Evolutionary conservation across 2,888 invertebrate species (phyloP).

Genomic region (Pasiphila rectangulata): DNA sequence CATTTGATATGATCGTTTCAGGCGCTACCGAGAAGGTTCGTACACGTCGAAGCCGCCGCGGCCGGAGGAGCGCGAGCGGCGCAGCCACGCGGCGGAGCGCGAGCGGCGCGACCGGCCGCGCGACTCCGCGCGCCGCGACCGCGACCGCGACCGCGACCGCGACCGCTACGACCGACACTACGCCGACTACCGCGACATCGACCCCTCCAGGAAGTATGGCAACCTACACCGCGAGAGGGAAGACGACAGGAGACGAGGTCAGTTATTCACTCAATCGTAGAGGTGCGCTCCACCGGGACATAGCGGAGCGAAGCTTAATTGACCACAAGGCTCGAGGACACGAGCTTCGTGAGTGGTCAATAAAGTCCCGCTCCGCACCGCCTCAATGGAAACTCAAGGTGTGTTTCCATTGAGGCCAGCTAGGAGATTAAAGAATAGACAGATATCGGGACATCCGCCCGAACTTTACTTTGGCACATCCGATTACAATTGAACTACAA

Average conservation of each 20-base stretch:
- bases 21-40: constrained; percentile 76
- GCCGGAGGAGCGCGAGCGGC: constrained; percentile 51
- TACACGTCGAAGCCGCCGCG: constrained; percentile 69
- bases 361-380: no score
- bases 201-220: constrained; percentile 58
- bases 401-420: no score
- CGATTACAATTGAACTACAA: no score
- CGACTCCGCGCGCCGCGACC: constrained; percentile 58
- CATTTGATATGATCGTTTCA: constrained; percentile 28
- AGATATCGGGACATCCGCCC: no score
- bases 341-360: no score
- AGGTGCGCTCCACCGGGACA: no score
- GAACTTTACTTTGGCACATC: no score
- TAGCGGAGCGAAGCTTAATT: no score
- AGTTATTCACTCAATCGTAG: constrained; percentile 37
- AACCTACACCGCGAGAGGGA: constrained; percentile 55
- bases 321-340: no score
- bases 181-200: constrained; percentile 60
- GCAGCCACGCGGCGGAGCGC: constrained; percentile 43
- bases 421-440: no score
- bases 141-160: constrained; percentile 33
- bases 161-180: constrained; percentile 49
- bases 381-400: no score
- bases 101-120: constrained; percentile 47
- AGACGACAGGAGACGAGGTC: constrained; percentile 50